These are phyloP conservation scores for Galendromus occidentalis DNA, from an alignment of 1,140 invertebrate genomes.

Conservation along the genomic window DNA sequence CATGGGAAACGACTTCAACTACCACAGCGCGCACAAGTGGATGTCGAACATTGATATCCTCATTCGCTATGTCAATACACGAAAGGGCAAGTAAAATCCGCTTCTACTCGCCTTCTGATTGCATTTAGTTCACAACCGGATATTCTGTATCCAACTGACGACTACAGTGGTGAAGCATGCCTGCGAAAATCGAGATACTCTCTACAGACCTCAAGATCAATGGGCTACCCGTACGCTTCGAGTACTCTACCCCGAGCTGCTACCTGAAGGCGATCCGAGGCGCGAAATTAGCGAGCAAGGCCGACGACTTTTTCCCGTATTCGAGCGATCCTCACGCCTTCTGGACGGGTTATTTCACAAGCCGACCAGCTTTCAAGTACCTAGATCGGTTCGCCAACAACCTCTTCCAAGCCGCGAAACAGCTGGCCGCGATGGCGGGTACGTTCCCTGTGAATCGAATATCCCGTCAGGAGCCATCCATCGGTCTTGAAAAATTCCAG, in stretches of 20 bases:
- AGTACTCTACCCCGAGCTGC: conserved; percentile 56
- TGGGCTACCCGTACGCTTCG: conserved; percentile 35
- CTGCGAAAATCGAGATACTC: too few relatives aligned
- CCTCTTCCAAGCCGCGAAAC: conserved; percentile 52
- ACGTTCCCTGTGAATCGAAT: too few relatives aligned
- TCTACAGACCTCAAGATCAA: background rate
- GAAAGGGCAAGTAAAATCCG: too few relatives aligned
- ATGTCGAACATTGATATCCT: conserved; percentile 50
- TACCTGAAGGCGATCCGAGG: conserved; percentile 41
- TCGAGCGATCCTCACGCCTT: conserved; percentile 54
- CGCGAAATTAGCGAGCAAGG: conserved; percentile 34
- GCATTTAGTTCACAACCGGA: too few relatives aligned
- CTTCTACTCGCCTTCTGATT: too few relatives aligned
- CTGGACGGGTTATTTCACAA: conserved; percentile 92
- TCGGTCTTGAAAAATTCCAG: too few relatives aligned
- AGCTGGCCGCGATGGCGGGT: conserved; percentile 20
- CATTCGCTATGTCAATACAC: conserved; percentile 39
- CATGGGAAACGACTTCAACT: conserved; percentile 40
- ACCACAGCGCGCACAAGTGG: conserved; percentile 36
- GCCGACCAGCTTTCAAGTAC: conserved; percentile 36
- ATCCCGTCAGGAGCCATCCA: too few relatives aligned
- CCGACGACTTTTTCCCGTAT: conserved; percentile 78
- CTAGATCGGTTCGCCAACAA: conserved; percentile 41
- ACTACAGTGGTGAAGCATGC: too few relatives aligned
- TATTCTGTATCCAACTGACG: too few relatives aligned